Conservation (phyloP, 2,113 vertebrate species). For the Gobius niger region DNA sequence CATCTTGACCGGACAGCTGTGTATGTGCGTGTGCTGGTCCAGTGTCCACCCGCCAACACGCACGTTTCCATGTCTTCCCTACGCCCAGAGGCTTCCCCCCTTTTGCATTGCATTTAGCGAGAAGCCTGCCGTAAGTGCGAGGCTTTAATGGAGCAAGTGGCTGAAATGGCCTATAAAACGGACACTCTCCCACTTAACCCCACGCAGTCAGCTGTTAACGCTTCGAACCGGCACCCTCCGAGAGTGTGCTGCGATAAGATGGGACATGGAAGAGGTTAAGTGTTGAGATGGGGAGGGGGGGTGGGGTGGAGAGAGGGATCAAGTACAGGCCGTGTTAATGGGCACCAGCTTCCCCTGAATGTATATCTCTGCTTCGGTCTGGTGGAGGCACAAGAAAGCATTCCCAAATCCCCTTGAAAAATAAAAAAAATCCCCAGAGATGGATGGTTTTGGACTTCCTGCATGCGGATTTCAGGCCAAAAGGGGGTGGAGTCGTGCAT, state of each 20-base stretch:
- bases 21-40: conserved; percentile 7
- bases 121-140: conserved; percentile 36
- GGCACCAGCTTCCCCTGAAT: conserved; percentile 7
- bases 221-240: background rate
- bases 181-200: conserved; percentile 51
- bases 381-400: conserved; percentile 6
- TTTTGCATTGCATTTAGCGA: conserved; percentile 10
- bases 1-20: conserved; percentile 49
- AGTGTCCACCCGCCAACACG: conserved; percentile 29
- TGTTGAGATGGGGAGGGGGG: conserved; percentile 26
- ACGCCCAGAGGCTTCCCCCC: conserved; percentile 16
- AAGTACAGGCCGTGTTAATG: conserved; percentile 46
- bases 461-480: conserved; percentile 43
- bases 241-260: conserved; percentile 8
- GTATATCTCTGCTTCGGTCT: conserved; percentile 11
- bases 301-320: conserved; percentile 32
- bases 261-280: conserved; percentile 18
- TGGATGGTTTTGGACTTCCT: conserved; percentile 56
- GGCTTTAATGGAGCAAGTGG: conserved; percentile 30
- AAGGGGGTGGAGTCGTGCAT: conserved; percentile 16
- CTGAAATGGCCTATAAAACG: conserved; percentile 46
- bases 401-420: conserved; percentile 40
- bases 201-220: conserved; percentile 15
- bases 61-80: conserved; percentile 9
- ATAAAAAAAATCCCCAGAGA: conserved; percentile 33